A percentile compares a stretch with the other conserved stretches of the same genome.
These are phyloP conservation scores for cat (Felis catus) DNA, from an alignment of 2,113 vertebrate species.

Conservation along the genomic window F.catus_Fca126_mat1.0 CM031417.1:123268501-123269000, in stretches of 20 bases:
- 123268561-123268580: not conserved
- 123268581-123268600: not conserved
- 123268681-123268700: not conserved
- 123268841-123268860: not conserved
- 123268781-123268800: not conserved
- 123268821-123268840: not conserved
- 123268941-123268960: slow-evolving; percentile 34
- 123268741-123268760: not conserved
- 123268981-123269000: not conserved
- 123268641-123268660: not conserved
- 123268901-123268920: not conserved
- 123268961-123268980: not conserved
- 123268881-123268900: not conserved
- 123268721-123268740: not conserved
- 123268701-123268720: not conserved
- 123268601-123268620: not conserved
- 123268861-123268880: not conserved
- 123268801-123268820: not conserved
- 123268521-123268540: fast-evolving
- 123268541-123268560: not conserved
- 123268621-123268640: not conserved
- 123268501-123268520: no score
- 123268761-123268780: not conserved
- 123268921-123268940: not conserved
- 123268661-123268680: not conserved